phyloP scores from a whole-genome alignment of 2,113 vertebrate species.

The Quiscalus mexicanus region DNA sequence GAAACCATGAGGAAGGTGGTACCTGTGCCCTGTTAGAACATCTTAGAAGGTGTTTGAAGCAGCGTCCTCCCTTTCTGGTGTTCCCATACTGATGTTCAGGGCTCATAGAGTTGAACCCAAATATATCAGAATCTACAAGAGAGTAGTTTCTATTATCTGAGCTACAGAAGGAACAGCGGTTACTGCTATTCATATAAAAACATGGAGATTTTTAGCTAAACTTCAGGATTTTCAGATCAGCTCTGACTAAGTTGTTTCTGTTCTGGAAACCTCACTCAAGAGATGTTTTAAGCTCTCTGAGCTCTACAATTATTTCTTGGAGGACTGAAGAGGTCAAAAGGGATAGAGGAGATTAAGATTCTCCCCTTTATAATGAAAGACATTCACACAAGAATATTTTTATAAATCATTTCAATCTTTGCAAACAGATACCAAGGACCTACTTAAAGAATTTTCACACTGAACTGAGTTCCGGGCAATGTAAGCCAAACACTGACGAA shows the following conservation, averaged over 20 bases:
- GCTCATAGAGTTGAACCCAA: not conserved
- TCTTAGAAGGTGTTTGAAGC: not conserved
- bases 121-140: not conserved
- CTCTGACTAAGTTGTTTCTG: not conserved
- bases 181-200: not conserved
- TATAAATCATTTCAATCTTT: not conserved
- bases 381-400: not conserved
- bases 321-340: not conserved
- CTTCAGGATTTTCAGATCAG: not conserved
- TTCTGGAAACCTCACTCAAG: not conserved
- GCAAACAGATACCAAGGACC: not conserved
- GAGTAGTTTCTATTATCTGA: not conserved
- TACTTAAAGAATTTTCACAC: not conserved
- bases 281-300: not conserved
- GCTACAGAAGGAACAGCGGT: not conserved
- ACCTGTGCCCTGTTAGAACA: accelerated
- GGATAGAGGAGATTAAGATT: not conserved
- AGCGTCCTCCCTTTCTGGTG: not conserved
- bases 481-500: not conserved
- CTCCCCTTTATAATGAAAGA: not conserved
- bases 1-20: not conserved
- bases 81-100: not conserved
- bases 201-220: not conserved
- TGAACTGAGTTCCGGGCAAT: not conserved
- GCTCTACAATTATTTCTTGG: not conserved